phyloP scores from a whole-genome alignment of 2,888 invertebrate species.

The Sinopyrophorus schimmeli region DNA sequence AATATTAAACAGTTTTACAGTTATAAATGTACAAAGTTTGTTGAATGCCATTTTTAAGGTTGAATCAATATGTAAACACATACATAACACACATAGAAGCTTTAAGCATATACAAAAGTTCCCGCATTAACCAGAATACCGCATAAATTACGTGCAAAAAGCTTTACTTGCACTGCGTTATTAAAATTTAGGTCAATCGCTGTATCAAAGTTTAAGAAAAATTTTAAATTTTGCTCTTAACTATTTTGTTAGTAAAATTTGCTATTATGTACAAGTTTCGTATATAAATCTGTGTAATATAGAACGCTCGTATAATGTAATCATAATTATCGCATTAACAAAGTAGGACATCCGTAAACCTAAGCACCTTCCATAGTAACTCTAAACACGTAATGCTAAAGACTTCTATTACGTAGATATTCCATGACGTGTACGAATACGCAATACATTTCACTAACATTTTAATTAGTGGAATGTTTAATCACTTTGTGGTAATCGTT shows the following conservation, averaged over 20 bases:
- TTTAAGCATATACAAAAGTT: no score
- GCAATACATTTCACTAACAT: constrained; percentile 20
- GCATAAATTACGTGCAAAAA: no score
- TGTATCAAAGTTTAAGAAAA: constrained; percentile 5
- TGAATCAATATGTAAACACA: no score
- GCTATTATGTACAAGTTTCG: no score
- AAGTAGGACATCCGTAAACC: constrained; percentile 32
- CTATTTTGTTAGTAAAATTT: constrained; percentile 12
- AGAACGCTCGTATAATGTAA: constrained; percentile 3
- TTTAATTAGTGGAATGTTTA: constrained; percentile 13
- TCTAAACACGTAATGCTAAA: constrained; percentile 14
- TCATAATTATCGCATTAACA: constrained; percentile 30
- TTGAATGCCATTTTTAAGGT: no score
- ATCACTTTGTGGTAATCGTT: not conserved
- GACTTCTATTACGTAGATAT: constrained; percentile 22
- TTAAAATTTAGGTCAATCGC: constrained; percentile 14
- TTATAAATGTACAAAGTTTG: no score
- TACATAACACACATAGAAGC: no score
- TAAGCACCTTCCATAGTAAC: constrained; percentile 16
- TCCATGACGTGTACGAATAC: constrained; percentile 19
- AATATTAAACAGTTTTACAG: no score
- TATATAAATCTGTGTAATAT: constrained; percentile 3
- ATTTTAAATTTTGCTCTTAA: constrained; percentile 15
- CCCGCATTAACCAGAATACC: no score
- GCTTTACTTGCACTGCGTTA: constrained; percentile 1